Conservation (phyloP, 2,888 invertebrate species). For the Xanthorhoe designata region DNA sequence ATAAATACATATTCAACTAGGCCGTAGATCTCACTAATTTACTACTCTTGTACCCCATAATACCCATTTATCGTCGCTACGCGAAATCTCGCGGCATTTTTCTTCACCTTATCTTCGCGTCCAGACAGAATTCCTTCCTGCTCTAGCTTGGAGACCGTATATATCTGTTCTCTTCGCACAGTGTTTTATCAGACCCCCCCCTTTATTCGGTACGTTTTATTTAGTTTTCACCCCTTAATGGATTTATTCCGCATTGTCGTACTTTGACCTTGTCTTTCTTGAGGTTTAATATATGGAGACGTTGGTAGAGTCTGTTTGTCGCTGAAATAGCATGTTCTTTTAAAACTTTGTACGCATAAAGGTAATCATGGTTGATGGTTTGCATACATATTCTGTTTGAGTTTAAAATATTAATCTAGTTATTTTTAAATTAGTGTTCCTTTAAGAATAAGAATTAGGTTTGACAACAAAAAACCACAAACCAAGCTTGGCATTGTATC, state of each 20-base stretch:
- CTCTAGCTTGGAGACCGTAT: constrained; percentile 44
- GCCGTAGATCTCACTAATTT: constrained; percentile 83
- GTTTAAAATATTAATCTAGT: too few relatives aligned
- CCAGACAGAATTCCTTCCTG: constrained; percentile 67
- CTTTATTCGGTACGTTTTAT: constrained; percentile 76
- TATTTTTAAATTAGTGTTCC: too few relatives aligned
- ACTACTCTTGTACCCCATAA: constrained; percentile 79
- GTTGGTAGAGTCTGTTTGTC: constrained; percentile 23
- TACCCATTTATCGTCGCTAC: constrained; percentile 79
- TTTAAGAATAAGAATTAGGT: too few relatives aligned
- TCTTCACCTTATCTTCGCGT: constrained; percentile 80
- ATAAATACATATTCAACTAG: constrained; percentile 82
- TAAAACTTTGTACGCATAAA: too few relatives aligned
- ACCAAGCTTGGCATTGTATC: too few relatives aligned
- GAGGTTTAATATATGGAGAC: constrained; percentile 36
- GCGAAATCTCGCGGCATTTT: constrained; percentile 80
- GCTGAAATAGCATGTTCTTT: constrained; percentile 12
- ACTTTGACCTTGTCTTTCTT: constrained; percentile 74
- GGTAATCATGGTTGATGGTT: too few relatives aligned
- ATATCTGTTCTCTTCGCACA: constrained; percentile 41
- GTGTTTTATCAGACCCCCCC: constrained; percentile 65
- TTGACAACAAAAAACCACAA: too few relatives aligned
- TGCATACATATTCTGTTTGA: too few relatives aligned
- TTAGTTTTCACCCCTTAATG: constrained; percentile 80
- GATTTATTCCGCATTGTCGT: constrained; percentile 71